These are phyloP conservation scores for Hormaphis cornu DNA, from an alignment of 1,140 invertebrate genomes.

Conservation along the genomic window DNA sequence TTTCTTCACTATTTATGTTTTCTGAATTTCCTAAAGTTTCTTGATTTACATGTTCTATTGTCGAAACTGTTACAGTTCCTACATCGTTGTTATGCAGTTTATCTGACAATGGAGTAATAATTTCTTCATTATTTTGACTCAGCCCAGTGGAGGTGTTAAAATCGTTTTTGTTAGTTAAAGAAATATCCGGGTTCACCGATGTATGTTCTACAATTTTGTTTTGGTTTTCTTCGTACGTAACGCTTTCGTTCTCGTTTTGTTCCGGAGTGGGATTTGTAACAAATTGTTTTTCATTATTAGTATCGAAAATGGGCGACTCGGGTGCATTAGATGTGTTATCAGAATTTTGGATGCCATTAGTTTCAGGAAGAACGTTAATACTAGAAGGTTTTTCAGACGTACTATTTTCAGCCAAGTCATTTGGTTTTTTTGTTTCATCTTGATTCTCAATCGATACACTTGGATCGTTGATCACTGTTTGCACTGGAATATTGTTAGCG, in stretches of 20 bases:
- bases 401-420: not conserved
- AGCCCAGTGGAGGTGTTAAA: conserved; percentile 23
- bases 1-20: not conserved
- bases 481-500: not conserved
- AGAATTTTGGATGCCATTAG: not conserved
- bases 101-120: not conserved
- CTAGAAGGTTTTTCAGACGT: not conserved
- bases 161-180: conserved; percentile 16
- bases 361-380: not conserved
- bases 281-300: not conserved
- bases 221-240: not conserved
- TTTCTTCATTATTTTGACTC: conserved; percentile 29
- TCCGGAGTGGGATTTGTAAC: not conserved
- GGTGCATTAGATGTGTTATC: not conserved
- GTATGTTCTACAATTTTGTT: conserved; percentile 34
- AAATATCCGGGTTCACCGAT: conserved; percentile 25
- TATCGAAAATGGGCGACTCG: not conserved
- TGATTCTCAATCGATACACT: not conserved
- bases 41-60: not conserved
- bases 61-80: not conserved
- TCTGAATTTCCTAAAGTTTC: not conserved
- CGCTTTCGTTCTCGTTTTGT: not conserved
- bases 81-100: too few relatives aligned
- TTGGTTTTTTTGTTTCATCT: not conserved
- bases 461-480: not conserved